Conservation (phyloP, 2,888 invertebrate genomes). For the Perizoma affinitatum region DNA sequence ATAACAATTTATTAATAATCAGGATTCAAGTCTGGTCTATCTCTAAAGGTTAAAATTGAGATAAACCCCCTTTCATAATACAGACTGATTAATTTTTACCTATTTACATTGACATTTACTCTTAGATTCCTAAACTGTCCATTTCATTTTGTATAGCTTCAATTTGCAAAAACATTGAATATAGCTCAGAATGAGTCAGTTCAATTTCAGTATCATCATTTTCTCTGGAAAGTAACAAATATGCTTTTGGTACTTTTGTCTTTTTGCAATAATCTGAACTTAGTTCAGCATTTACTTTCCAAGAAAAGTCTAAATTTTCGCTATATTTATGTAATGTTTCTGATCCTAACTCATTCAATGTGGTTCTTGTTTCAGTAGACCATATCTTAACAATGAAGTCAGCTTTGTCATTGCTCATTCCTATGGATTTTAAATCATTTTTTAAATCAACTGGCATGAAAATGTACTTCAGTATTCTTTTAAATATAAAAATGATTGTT, state of each 20-base stretch:
- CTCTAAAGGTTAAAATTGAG: too few species aligned
- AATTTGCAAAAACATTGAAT: constrained; percentile 71
- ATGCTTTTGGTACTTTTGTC: constrained; percentile 71
- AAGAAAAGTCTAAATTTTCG: constrained; percentile 58
- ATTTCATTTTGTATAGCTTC: constrained; percentile 76
- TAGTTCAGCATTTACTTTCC: constrained; percentile 74
- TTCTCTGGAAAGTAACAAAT: constrained; percentile 54
- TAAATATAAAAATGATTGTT: constrained; percentile 67
- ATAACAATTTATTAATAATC: too few species aligned
- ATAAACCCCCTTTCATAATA: too few species aligned
- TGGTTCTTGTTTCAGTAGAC: constrained; percentile 68
- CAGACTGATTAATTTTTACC: too few species aligned
- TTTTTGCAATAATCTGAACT: constrained; percentile 73
- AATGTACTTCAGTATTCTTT: constrained; percentile 68
- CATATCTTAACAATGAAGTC: constrained; percentile 69
- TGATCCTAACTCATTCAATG: constrained; percentile 61
- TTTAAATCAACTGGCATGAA: constrained; percentile 73
- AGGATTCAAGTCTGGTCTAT: too few species aligned
- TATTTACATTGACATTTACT: not conserved
- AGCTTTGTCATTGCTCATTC: constrained; percentile 63
- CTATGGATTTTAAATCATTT: constrained; percentile 60
- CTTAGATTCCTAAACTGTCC: constrained; percentile 54
- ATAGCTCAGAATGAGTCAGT: constrained; percentile 69
- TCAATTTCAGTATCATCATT: constrained; percentile 62
- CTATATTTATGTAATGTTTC: constrained; percentile 47